Conservation (phyloP, 1,140 invertebrate species). For the Macrostomum lignano region DNA sequence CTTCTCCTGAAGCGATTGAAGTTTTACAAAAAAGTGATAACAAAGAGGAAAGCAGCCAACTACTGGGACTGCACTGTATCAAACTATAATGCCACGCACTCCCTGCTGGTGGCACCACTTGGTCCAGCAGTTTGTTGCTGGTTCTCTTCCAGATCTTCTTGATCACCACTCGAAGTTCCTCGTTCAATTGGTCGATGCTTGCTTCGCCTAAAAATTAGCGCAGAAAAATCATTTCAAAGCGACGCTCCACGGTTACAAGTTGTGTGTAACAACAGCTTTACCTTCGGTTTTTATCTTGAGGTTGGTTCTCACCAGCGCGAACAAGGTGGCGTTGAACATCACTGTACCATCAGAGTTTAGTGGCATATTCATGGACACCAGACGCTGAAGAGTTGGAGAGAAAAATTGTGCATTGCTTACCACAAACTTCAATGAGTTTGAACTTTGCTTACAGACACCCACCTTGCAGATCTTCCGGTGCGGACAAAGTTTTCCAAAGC, state of each 20-base stretch:
- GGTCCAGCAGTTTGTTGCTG: conserved; percentile 68
- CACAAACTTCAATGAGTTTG: conserved; percentile 1
- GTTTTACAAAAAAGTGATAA: conserved; percentile 7
- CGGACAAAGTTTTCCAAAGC: conserved; percentile 94
- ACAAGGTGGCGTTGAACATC: conserved; percentile 89
- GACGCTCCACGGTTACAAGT: background rate
- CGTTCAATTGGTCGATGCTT: conserved; percentile 61
- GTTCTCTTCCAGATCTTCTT: conserved; percentile 98
- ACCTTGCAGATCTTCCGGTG: conserved; percentile 93
- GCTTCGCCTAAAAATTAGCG: background rate
- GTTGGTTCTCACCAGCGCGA: conserved; percentile 86
- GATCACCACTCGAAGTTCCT: conserved; percentile 71
- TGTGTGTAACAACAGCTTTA: conserved; percentile 6
- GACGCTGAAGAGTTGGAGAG: no score
- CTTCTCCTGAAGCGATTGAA: conserved; percentile 45
- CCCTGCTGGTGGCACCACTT: conserved; percentile 89
- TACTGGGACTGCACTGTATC: no score
- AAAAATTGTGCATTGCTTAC: no score
- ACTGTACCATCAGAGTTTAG: conserved; percentile 95
- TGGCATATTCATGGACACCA: conserved; percentile 99
- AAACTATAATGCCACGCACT: conserved; percentile 12
- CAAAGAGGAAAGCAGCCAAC: no score
- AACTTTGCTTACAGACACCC: conserved; percentile 9
- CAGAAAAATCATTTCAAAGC: conserved; percentile 2
- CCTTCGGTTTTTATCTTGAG: conserved; percentile 77